Evolutionary conservation across 92 coral and sea anemone genomes (phyloP), one percentile per base, ranked within the genome.

Genomic region (Phenganax stokvisi): DNA sequence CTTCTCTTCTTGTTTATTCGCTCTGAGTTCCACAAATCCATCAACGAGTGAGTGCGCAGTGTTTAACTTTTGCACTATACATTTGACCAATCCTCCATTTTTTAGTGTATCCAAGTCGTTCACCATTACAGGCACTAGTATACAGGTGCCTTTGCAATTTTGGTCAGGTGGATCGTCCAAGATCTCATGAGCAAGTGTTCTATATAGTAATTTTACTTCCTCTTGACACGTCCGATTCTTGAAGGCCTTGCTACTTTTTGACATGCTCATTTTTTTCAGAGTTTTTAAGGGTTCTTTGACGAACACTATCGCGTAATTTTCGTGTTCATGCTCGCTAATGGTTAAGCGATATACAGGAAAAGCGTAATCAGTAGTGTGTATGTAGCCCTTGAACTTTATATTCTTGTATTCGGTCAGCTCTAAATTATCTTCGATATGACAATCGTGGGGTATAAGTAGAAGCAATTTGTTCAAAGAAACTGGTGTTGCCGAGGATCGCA

Each of bases 391-490:
- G 27, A 8, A 9, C 20, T 11, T 53, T n/a, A 56, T 54, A 25
- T 16, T 75, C 20, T 75, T 44, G 9, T 28, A 5, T 25, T 56
- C 52, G 4, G 4, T 6, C 16, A 25, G 30, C 16, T 56, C 10
- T 44, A 56, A 31, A 11, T 75, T 53, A 53, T 51, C 59, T 54
- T 5, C 7, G 3, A 20, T 75, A 54, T 57, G 0, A 17, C 68
- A 75, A 57, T 75, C 68, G 30, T 10, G 54, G 15, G 80, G 80
- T 56, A 75, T 56, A 8, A 75, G 57, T 54, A 75, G 25, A 16
- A 75, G 51, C 2, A 75, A 30, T 57, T 56, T 75, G 11, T 74
- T 13, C 12, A 57, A 75, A 25, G 80, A 57, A 2, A 55, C 53
- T 3, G 13, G 10, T 27, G 1, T 12, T 37, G 12, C 2, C 8